Base-by-base conservation (phyloP, 1,140 invertebrate genomes). In the Phthorimaea operculella region DNA sequence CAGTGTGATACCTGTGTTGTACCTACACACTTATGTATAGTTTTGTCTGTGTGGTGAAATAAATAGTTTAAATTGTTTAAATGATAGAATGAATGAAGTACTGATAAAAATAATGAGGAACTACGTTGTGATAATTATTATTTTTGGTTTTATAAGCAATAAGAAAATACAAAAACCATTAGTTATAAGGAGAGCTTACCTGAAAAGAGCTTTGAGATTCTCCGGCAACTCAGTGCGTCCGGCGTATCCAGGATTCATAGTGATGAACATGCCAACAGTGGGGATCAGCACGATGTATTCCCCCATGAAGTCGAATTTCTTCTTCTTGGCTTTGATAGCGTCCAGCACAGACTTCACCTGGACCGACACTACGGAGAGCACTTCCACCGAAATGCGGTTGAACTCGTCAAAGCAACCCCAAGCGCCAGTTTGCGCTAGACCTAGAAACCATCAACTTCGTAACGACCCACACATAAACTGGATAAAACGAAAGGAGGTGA, bases 351-450 rank as follows among this genome's bases (percentile, higher is more conserved):
- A 87, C 68, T 94, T 93, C 0, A 94, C 92, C 81, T 93, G 96
- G 0, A 97, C 94, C 1, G 96, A 95, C 4, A 97, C 94, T 5
- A 98, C 96, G 1, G 96, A 98, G 18, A 98, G 79, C 34, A 98
- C 96, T 85, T 97, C 95, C 1, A 97, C 92, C 0, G 95, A 94
- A 57, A 97, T 98, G 54, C 96, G 88, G 85, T 98, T 98, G 76
- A 98, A 98, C 77, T 98, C 96, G 79, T 98, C 96, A 83, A 98
- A 98, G 75, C 95, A 97, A 18, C 95, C 95, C 95, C 96, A 98
- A 7, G 95, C 93, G n/a, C 96, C 96, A 9, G 95, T 95, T 81
- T 97, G 95, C 2, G 94, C 90, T 17, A 98, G 82, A 12, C 90
- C 94, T 86, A 55, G 48, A 56, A 21, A n/a, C 16, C 10, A 39